Evolutionary conservation across 2,888 invertebrate species (phyloP), one percentile per base, ranked within the genome.

Genomic region (Melipona beecheii): DNA sequence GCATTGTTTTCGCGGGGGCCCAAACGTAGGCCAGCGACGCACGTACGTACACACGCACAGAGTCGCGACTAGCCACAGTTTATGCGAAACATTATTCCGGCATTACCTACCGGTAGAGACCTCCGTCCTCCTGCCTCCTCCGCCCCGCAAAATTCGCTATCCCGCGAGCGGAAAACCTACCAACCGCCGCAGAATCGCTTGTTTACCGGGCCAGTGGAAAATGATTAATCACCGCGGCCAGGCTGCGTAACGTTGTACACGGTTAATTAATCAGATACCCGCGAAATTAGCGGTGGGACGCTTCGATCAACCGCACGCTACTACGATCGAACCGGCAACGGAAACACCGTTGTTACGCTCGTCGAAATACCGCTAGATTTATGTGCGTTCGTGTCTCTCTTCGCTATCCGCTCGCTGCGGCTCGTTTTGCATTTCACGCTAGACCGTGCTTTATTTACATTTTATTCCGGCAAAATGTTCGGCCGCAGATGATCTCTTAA

Each of bases 181-280:
- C 80, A 78, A 85, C 86, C 71, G 69, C 77, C 56, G 74, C 83
- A 85, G 81, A 80, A 85, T 80, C 81, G 86, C 90, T 89, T 89
- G 90, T 92, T 91, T 89, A 90, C 88, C 90, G 75, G 87, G 78
- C 86, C 90, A 79, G 74, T 65, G 84, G 86, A 84, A 85, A 90
- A 91, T 92, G 92, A 93, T 93, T 92, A 92, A 93, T 94, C 87
- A 90, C 89, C 82, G 43, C 54, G 71, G 84, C 84, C 86, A 64
- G 80, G 68, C 81, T 70, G 78, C 58, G 75, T 79, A 64, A 60
- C 73, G 82, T 71, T 71, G 74, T 49, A 43, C 71, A 43, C 75
- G 89, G 93, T 93, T 94, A 94, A 94, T 94, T 94, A 94, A 94
- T 94, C 94, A 93, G 94, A 94, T 94, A 94, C 93, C 92, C 89